These are phyloP conservation scores for Bungarus multicinctus DNA, from an alignment of 2,113 vertebrate genomes.

Conservation along the genomic window DNA sequence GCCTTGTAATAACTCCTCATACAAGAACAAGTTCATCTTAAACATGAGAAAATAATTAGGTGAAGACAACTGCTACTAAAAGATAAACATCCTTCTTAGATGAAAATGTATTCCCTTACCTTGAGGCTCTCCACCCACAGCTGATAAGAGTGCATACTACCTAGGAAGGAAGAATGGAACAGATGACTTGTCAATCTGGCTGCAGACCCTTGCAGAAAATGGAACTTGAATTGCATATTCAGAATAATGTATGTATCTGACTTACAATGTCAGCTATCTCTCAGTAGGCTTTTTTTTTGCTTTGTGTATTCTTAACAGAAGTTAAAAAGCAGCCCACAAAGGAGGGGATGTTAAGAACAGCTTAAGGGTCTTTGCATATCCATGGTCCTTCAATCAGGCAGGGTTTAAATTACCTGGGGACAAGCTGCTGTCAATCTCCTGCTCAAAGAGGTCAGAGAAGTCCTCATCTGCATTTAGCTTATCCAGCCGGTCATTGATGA, in stretches of 20 bases:
- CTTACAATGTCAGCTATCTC: not conserved
- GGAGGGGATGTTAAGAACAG: not conserved
- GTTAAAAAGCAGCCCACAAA: not conserved
- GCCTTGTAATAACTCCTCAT: not conserved
- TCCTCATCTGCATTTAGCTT: conserved; percentile 77
- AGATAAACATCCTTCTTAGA: not conserved
- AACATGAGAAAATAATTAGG: not conserved
- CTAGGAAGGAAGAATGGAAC: conserved; percentile 49
- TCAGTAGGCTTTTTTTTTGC: not conserved
- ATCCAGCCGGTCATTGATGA: conserved; percentile 82
- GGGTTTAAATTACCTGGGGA: conserved; percentile 13
- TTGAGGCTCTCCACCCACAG: conserved; percentile 84
- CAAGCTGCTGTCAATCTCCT: conserved; percentile 75
- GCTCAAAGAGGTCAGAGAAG: conserved; percentile 84
- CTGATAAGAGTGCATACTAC: conserved; percentile 76
- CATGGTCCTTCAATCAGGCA: not conserved
- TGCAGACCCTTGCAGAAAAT: not conserved
- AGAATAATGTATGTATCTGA: not conserved
- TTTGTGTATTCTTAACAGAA: not conserved
- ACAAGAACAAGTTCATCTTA: not conserved
- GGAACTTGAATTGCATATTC: not conserved
- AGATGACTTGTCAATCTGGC: not conserved
- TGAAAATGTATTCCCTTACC: conserved; percentile 57
- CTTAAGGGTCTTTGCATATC: not conserved
- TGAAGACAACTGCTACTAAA: not conserved